These are phyloP conservation scores for Sander vitreus DNA, from an alignment of 2,113 vertebrate genomes.

Conservation along the genomic window DNA sequence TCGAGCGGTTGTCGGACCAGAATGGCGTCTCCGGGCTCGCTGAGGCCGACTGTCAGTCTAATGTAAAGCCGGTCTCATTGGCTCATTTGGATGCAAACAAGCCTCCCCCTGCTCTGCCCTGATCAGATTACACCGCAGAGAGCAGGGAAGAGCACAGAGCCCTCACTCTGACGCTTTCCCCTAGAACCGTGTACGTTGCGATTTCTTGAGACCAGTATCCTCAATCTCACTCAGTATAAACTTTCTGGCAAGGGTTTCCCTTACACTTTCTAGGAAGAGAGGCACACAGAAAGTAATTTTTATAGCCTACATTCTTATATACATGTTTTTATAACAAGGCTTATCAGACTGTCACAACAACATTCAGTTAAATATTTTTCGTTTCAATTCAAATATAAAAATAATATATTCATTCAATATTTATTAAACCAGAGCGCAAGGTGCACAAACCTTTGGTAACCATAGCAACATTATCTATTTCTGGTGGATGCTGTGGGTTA, in stretches of 20 bases:
- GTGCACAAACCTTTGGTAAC: conserved; percentile 32
- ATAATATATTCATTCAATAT: too few species aligned
- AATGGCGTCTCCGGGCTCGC: conserved; percentile 37
- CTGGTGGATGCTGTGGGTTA: background rate
- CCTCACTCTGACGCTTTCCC: conserved; percentile 59
- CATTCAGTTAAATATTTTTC: background rate
- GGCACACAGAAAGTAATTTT: background rate
- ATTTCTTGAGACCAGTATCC: background rate
- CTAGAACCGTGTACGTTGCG: background rate
- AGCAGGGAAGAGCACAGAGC: background rate
- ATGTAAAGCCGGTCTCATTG: conserved; percentile 73
- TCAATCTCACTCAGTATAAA: background rate
- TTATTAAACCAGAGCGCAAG: conserved; percentile 10
- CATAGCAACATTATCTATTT: conserved; percentile 40
- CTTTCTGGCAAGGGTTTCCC: background rate
- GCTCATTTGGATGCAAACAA: conserved; percentile 85
- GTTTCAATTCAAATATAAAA: too few species aligned
- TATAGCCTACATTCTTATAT: background rate
- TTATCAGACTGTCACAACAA: background rate
- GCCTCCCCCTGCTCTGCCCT: conserved; percentile 38
- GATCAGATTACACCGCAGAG: conserved; percentile 60
- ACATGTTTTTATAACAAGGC: background rate
- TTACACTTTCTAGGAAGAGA: background rate
- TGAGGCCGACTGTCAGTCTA: conserved; percentile 59
- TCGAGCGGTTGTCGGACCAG: background rate